Percentiles rank a stretch among this genome's conserved stretches.
phyloP scores from a whole-genome alignment of 2,113 vertebrate genomes.

The Erythrocercus mccallii region DNA sequence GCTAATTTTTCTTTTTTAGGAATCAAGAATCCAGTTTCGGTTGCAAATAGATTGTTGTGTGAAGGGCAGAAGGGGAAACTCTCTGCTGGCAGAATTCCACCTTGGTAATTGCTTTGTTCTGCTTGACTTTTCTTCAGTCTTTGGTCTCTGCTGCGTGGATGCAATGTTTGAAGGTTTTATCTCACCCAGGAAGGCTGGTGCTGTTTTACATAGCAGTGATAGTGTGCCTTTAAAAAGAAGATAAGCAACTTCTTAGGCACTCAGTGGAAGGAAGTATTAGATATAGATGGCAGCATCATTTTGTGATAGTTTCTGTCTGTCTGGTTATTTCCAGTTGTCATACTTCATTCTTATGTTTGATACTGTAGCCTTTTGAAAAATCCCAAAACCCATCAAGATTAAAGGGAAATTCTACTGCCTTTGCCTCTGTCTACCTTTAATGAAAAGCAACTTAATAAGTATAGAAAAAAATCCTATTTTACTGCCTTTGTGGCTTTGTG shows the following conservation, averaged over 20 bases:
- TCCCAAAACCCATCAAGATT: not conserved
- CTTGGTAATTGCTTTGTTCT: slow-evolving; percentile 86
- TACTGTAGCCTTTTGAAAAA: slow-evolving; percentile 9
- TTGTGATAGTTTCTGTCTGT: slow-evolving; percentile 33
- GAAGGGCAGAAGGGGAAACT: slow-evolving; percentile 99
- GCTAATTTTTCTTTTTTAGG: slow-evolving; percentile 75
- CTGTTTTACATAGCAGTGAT: not conserved
- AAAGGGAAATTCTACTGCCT: not conserved
- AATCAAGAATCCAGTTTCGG: slow-evolving; percentile 96
- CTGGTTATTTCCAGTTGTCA: slow-evolving; percentile 34
- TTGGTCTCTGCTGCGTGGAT: slow-evolving; percentile 37
- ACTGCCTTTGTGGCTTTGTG: not conserved
- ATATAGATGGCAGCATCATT: not conserved
- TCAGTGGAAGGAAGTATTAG: slow-evolving; percentile 13
- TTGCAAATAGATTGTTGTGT: slow-evolving; percentile 92
- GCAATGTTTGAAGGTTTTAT: slow-evolving; percentile 37
- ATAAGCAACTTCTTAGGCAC: not conserved
- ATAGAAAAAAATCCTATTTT: not conserved
- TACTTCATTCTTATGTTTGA: not conserved
- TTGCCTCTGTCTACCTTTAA: not conserved
- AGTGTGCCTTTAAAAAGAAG: not conserved
- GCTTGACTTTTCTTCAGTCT: slow-evolving; percentile 52
- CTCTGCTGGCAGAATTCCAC: slow-evolving; percentile 96
- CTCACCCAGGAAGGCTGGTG: not conserved
- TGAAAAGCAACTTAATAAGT: not conserved